Evolutionary conservation across 2,797 vertebrate species (phyloP).

Genomic region (Pempheris klunzingeri): DNA sequence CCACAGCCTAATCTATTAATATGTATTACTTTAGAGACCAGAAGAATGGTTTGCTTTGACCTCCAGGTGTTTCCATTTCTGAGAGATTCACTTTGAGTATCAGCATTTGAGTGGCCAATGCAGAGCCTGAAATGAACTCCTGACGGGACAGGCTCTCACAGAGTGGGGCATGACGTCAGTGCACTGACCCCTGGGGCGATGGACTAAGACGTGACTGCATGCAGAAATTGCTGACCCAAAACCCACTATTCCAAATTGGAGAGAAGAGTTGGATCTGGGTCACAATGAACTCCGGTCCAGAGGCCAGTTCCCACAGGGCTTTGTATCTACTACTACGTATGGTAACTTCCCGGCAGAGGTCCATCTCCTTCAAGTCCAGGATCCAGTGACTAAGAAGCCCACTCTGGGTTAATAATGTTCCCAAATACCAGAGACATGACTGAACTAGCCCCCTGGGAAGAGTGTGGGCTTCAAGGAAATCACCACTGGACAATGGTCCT

Average conservation of each 20-base stretch:
- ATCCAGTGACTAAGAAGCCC: slow-evolving; percentile 75
- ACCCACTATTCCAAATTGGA: slow-evolving; percentile 16
- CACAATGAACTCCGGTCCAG: slow-evolving; percentile 40
- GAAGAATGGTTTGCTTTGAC: slow-evolving; percentile 47
- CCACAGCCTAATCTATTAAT: slow-evolving; percentile 53
- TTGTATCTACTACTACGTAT: slow-evolving; percentile 66
- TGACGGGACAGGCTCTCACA: slow-evolving; percentile 62
- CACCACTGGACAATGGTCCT: slow-evolving; percentile 43
- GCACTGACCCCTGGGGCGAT: slow-evolving; percentile 59
- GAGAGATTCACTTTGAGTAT: slow-evolving; percentile 50
- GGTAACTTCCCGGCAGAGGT: slow-evolving; percentile 66
- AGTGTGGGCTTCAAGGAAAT: slow-evolving; percentile 69
- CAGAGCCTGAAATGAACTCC: slow-evolving; percentile 66
- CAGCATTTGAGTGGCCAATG: slow-evolving; percentile 43
- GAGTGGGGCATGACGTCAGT: slow-evolving; percentile 77
- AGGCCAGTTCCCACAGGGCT: slow-evolving; percentile 72
- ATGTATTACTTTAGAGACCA: slow-evolving; percentile 45
- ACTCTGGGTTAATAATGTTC: slow-evolving; percentile 66
- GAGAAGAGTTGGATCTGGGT: slow-evolving; percentile 41
- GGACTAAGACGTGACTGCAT: slow-evolving; percentile 70
- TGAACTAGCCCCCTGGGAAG: slow-evolving; percentile 67
- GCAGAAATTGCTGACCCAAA: slow-evolving; percentile 66
- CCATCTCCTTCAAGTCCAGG: slow-evolving; percentile 62
- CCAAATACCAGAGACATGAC: slow-evolving; percentile 80
- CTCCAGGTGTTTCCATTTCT: slow-evolving; percentile 57